phyloP scores from a whole-genome alignment of 2,888 invertebrate genomes.

The Flexamia atlantica region DNA sequence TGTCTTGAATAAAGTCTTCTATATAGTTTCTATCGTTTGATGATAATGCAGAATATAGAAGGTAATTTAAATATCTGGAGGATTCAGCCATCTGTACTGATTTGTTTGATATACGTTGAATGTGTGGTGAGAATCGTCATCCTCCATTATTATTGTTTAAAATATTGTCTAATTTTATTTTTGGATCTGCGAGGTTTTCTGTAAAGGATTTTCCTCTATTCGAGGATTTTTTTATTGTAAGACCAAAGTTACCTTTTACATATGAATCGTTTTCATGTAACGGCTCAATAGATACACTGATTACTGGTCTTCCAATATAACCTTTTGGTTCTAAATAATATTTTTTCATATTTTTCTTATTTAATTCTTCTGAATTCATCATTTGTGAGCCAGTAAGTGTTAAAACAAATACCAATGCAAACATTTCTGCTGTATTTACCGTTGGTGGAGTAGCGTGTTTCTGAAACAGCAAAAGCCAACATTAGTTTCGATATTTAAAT shows the following conservation, averaged over 20 bases:
- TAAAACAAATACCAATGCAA: background rate
- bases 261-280: background rate
- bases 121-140: background rate
- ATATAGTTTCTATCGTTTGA: no score
- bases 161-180: background rate
- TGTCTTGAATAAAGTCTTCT: no score
- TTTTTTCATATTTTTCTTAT: background rate
- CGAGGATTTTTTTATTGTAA: background rate
- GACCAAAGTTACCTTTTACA: background rate
- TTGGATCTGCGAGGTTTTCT: background rate
- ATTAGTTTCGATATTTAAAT: no score
- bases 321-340: background rate
- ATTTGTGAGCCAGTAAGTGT: background rate
- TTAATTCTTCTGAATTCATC: background rate
- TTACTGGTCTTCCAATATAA: background rate
- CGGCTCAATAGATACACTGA: background rate
- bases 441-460: background rate
- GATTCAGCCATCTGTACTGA: no score
- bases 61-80: no score
- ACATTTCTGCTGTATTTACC: background rate
- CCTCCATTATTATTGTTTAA: background rate
- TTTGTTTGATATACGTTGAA: no score
- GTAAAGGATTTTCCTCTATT: no score
- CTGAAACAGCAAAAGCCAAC: conserved; percentile 1
- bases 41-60: no score